Percentiles rank a stretch among this genome's conserved stretches.
Evolutionary conservation across 2,797 vertebrate species (phyloP).

Genomic region (Bufotes viridis): DNA sequence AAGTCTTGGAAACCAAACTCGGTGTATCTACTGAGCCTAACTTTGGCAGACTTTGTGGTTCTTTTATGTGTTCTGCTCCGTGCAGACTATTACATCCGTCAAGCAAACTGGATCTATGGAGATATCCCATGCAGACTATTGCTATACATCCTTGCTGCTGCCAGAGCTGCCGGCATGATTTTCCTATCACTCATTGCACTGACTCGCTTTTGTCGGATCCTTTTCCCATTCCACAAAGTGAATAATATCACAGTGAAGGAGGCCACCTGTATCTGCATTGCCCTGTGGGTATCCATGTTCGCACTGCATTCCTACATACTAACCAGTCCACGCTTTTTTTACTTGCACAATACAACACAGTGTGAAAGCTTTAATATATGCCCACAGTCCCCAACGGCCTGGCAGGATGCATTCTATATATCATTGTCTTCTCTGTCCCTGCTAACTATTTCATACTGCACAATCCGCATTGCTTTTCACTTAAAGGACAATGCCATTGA

Average conservation of each 20-base stretch:
- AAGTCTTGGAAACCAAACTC: constrained; percentile 79
- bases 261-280: constrained; percentile 72
- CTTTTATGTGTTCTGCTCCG: constrained; percentile 80
- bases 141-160: constrained; percentile 77
- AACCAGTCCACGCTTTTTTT: constrained; percentile 67
- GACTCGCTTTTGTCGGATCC: constrained; percentile 80
- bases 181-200: constrained; percentile 81
- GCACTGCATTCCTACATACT: constrained; percentile 75
- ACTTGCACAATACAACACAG: constrained; percentile 70
- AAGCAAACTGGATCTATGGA: constrained; percentile 78
- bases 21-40: constrained; percentile 79
- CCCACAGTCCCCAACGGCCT: constrained; percentile 72
- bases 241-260: constrained; percentile 73
- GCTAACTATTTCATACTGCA: constrained; percentile 76
- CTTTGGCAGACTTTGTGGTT: constrained; percentile 78
- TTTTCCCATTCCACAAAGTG: constrained; percentile 73
- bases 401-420: constrained; percentile 80
- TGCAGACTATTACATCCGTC: constrained; percentile 79
- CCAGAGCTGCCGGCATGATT: constrained; percentile 79
- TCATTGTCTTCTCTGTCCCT: constrained; percentile 76
- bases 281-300: constrained; percentile 76
- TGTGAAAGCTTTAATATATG: constrained; percentile 85
- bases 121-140: constrained; percentile 76
- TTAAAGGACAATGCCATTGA: constrained; percentile 75
- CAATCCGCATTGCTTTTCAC: constrained; percentile 75